Percentiles rank a stretch among this genome's conserved stretches.
Conservation (phyloP, 2,113 vertebrate species). For the Cygnus atratus region DNA sequence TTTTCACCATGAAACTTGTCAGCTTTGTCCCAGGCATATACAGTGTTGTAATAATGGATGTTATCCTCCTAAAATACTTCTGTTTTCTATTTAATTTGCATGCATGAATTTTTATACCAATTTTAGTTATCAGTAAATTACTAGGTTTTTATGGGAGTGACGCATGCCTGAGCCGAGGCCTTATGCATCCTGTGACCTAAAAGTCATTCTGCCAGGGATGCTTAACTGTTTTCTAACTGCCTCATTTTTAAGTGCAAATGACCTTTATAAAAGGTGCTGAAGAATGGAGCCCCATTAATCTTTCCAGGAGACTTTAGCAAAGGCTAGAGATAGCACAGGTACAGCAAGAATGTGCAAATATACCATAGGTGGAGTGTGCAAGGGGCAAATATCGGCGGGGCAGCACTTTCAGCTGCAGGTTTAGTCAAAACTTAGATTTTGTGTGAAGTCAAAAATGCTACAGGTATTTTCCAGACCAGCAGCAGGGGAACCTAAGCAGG, state of each 20-base stretch:
- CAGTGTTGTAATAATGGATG: not conserved
- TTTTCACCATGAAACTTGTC: constrained; percentile 48
- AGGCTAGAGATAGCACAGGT: not conserved
- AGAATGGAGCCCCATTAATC: constrained; percentile 41
- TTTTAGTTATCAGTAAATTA: constrained; percentile 23
- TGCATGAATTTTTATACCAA: not conserved
- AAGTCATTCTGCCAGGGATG: constrained; percentile 36
- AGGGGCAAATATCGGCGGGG: not conserved
- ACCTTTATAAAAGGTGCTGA: constrained; percentile 44
- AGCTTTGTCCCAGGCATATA: not conserved
- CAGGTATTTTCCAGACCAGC: not conserved
- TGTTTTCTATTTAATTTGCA: constrained; percentile 9
- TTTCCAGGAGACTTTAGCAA: not conserved
- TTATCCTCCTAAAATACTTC: not conserved
- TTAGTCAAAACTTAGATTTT: not conserved
- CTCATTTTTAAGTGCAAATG: not conserved
- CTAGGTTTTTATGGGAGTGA: not conserved
- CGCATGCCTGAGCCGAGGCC: not conserved
- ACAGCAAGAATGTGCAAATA: not conserved
- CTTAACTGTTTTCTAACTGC: constrained; percentile 36
- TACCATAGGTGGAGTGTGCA: not conserved
- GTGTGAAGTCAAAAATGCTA: not conserved
- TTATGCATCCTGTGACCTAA: not conserved
- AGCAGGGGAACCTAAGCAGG: not conserved
- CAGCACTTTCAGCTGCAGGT: not conserved